A percentile compares a stretch with the other conserved stretches of the same genome.
Conservation (phyloP, 2,113 vertebrate genomes). For the Megalops atlanticus region DNA sequence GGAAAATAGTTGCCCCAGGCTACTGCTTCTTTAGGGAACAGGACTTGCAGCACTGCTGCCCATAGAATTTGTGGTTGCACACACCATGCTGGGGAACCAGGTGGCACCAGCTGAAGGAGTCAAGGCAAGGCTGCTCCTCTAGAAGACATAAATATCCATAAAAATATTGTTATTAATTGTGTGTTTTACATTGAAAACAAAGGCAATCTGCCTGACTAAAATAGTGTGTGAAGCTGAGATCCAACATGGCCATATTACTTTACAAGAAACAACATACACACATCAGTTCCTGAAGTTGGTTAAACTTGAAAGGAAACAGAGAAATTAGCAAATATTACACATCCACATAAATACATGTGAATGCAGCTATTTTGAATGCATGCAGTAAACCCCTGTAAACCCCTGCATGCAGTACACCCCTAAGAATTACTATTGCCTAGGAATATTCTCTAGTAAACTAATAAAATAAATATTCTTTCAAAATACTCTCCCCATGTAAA, state of each 20-base stretch:
- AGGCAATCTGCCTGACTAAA: background rate
- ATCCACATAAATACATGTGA: too few species aligned
- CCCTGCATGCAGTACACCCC: too few species aligned
- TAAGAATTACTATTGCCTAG: too few species aligned
- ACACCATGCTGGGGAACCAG: conserved; percentile 92
- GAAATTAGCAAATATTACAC: too few species aligned
- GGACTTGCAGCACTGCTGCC: conserved; percentile 92
- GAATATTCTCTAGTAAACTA: background rate
- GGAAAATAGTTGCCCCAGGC: conserved; percentile 27
- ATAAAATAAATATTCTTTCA: background rate
- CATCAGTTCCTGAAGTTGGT: background rate
- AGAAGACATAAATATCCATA: conserved; percentile 34
- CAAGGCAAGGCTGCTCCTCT: conserved; percentile 84
- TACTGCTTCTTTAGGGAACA: conserved; percentile 82
- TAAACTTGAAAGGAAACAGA: background rate
- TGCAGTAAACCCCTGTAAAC: too few species aligned
- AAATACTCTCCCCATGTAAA: background rate
- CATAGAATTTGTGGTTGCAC: conserved; percentile 96
- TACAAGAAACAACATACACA: too few species aligned
- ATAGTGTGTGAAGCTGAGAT: background rate
- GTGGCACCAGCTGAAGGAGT: conserved; percentile 91
- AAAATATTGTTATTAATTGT: too few species aligned
- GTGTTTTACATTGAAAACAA: background rate
- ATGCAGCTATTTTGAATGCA: too few species aligned
- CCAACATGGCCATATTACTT: background rate